Base-by-base conservation (phyloP, 2,113 vertebrate species). In the Panthera leo region DNA sequence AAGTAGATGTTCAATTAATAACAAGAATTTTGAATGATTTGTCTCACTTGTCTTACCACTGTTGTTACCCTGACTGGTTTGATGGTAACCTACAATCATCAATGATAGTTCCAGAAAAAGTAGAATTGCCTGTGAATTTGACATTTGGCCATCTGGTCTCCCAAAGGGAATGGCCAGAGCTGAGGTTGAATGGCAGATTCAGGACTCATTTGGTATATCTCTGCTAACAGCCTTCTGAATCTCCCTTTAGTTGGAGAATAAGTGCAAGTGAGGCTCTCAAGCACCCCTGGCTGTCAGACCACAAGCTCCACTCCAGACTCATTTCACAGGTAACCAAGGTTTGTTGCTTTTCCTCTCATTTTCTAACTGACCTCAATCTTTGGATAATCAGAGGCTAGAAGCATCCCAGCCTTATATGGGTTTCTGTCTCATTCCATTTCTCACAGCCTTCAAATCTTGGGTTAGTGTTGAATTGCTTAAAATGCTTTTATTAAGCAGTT, bases 231-330 rank as follows among this genome's bases (percentile, higher is more conserved):
- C 31, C 36, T 67, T 96, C 98, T 96, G 98, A 70, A 82, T 98
- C 92, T 98, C 92, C 97, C 48, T 98, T 91, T 95, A 99, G 99
- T 95, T 99, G 99, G 99, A 99, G 99, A 97, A 99, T 99, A 99
- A 99, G 99, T 67, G 99, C 99, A 15, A 98, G 99, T 13, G 99
- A 99, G 98, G 99, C 99, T 48, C 99, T 99, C 97, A 99, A 99
- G 96, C 99, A 99, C 95, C 99, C 99, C 34, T 99, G 99, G 99
- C 98, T 99, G 91, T 99, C 99, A 82, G 99, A 99, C 97, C 99
- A 97, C 95, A 98, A 95, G 91, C 99, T 99, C 96, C 99, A 99
- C 98, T 98, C 97, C 93, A 99, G 98, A 88, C 99, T 99, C 19
- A 98, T 97, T 12, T 85, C 98, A 88, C 99, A 99, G 99, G 99